Evolutionary conservation across 2,797 vertebrate genomes (phyloP).

Genomic region (Lacerta agilis): DNA sequence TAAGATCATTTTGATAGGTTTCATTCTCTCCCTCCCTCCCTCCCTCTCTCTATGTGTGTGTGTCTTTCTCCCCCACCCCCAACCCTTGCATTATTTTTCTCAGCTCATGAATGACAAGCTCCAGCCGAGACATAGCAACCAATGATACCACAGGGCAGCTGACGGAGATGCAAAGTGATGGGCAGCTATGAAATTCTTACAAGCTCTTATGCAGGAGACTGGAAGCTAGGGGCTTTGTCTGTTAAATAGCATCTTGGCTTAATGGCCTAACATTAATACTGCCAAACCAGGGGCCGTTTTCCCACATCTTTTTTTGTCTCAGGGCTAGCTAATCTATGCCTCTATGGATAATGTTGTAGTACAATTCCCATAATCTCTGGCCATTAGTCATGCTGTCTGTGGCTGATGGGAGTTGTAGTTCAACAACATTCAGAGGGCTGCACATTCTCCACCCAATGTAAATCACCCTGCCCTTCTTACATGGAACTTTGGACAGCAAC

Average conservation of each 20-base stretch:
- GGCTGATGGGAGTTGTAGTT: no score
- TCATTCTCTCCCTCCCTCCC: background rate
- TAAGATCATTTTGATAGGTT: conserved; percentile 16
- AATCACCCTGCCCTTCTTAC: background rate
- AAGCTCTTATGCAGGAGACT: conserved; percentile 2
- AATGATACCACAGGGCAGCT: conserved; percentile 6
- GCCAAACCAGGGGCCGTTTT: background rate
- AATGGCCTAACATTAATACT: conserved; percentile 11
- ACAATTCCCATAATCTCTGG: no score
- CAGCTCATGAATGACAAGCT: conserved; percentile 40
- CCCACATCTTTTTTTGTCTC: background rate
- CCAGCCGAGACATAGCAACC: background rate
- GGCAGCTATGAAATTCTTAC: background rate
- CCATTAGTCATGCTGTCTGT: no score
- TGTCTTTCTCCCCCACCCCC: no score
- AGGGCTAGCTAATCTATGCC: background rate
- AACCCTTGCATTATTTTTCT: background rate
- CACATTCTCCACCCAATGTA: background rate
- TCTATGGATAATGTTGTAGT: no score
- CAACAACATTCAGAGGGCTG: no score
- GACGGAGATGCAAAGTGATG: conserved; percentile 25
- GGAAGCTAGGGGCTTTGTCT: background rate
- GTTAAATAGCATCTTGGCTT: background rate
- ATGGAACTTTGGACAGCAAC: no score
- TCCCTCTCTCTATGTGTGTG: background rate